These are phyloP conservation scores for Caenorhabditis panamensis DNA, from an alignment of 2,888 invertebrate species.

Conservation along the genomic window DNA sequence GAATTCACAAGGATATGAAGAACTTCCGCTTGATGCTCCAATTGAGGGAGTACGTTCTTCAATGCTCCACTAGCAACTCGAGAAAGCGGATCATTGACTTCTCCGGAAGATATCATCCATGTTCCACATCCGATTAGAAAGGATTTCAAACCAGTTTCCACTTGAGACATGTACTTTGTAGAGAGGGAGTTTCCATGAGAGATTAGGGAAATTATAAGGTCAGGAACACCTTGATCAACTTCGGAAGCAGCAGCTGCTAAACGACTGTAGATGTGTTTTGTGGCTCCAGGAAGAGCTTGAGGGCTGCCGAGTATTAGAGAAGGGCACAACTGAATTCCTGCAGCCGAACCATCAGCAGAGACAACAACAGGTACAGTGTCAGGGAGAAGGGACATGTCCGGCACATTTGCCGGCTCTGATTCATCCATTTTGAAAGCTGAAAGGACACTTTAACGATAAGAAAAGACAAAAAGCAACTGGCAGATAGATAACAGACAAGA, in stretches of 20 bases:
- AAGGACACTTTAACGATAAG: background rate
- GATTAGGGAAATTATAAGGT: constrained; percentile 74
- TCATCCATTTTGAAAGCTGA: constrained; percentile 60
- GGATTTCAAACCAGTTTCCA: constrained; percentile 66
- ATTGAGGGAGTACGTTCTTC: constrained; percentile 69
- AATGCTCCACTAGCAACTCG: constrained; percentile 68
- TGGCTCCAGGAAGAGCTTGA: constrained; percentile 73
- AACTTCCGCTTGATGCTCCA: constrained; percentile 72
- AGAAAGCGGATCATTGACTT: constrained; percentile 73
- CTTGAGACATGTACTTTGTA: constrained; percentile 64
- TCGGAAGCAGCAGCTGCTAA: constrained; percentile 73
- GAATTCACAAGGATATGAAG: constrained; percentile 74
- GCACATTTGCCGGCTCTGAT: constrained; percentile 56
- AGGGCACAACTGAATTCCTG: constrained; percentile 67
- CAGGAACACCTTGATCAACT: constrained; percentile 78
- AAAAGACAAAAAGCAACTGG: constrained; percentile 3
- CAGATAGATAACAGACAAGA: constrained; percentile 12
- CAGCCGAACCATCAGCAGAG: constrained; percentile 49
- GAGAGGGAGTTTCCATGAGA: constrained; percentile 73
- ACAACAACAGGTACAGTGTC: constrained; percentile 67
- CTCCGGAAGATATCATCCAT: constrained; percentile 74
- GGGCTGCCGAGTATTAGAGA: constrained; percentile 62
- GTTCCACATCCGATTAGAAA: constrained; percentile 67
- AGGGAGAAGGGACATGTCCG: constrained; percentile 61
- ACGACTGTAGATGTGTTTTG: constrained; percentile 76